Conservation (phyloP, 2,113 vertebrate genomes). For the Glaucomys volans region DNA sequence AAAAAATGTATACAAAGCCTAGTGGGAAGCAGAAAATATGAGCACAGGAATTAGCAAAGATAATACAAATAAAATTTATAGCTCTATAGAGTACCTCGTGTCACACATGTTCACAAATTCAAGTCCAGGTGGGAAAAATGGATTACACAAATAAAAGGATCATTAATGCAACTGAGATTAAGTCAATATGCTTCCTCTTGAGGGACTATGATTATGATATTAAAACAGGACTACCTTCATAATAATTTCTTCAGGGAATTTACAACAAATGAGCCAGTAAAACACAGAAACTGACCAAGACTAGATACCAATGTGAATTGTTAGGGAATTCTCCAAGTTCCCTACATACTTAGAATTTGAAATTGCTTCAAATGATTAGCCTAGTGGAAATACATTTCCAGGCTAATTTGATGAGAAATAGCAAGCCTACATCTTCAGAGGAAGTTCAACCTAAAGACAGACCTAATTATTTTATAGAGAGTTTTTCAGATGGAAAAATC, state of each 20-base stretch:
- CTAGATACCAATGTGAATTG: slow-evolving; percentile 7
- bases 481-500: slow-evolving; percentile 30
- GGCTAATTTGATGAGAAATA: slow-evolving; percentile 46
- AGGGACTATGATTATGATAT: neutral
- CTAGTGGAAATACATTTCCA: neutral
- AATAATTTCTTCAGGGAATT: slow-evolving; percentile 25
- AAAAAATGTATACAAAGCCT: neutral
- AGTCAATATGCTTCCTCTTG: neutral
- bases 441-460: neutral
- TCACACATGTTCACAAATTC: neutral
- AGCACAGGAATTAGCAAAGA: neutral
- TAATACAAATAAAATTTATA: neutral
- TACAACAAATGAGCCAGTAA: slow-evolving; percentile 15
- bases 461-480: slow-evolving; percentile 26
- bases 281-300: slow-evolving; percentile 16
- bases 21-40: neutral
- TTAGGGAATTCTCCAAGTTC: neutral
- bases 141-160: neutral
- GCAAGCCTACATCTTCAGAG: slow-evolving; percentile 50
- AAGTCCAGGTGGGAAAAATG: neutral
- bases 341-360: neutral
- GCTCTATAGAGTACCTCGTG: neutral
- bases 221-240: slow-evolving; percentile 25
- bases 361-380: slow-evolving; percentile 5
- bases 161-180: neutral